These are phyloP conservation scores for Plectus sambesii DNA, from an alignment of 1,140 invertebrate genomes.

Conservation along the genomic window DNA sequence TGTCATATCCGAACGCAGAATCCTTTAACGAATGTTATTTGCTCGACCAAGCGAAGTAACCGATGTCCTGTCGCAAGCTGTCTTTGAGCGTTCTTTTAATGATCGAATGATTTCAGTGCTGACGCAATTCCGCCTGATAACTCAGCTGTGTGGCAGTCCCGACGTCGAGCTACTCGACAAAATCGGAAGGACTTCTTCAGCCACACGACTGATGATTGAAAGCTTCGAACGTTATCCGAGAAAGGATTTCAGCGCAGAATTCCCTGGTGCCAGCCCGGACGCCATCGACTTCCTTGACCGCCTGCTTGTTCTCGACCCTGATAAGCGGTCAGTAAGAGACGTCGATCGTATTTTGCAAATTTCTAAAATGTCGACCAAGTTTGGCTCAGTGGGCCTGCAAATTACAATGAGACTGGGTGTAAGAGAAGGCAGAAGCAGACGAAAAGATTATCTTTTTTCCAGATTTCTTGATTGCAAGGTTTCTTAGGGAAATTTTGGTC, in stretches of 20 bases:
- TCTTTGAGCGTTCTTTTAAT: too few species aligned
- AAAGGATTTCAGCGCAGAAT: slow-evolving; percentile 76
- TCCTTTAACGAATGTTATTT: too few species aligned
- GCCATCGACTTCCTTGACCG: slow-evolving; percentile 82
- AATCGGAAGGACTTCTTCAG: slow-evolving; percentile 21
- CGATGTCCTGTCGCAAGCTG: too few species aligned
- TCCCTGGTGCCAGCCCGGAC: slow-evolving; percentile 77
- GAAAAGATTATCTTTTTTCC: too few species aligned
- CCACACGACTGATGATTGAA: slow-evolving; percentile 23
- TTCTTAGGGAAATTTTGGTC: too few species aligned
- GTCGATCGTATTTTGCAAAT: too few species aligned
- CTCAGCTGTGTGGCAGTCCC: slow-evolving; percentile 34
- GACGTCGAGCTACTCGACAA: slow-evolving; percentile 33
- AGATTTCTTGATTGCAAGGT: too few species aligned
- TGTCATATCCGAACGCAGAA: neutral
- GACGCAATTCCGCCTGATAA: slow-evolving; percentile 37
- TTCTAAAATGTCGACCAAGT: too few species aligned
- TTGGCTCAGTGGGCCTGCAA: too few species aligned
- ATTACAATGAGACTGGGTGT: too few species aligned
- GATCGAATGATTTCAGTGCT: slow-evolving; percentile 32
- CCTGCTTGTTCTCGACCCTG: slow-evolving; percentile 88
- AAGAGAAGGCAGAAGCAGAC: too few species aligned
- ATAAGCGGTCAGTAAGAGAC: slow-evolving; percentile 62
- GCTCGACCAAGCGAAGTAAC: too few species aligned
- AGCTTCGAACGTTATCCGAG: slow-evolving; percentile 57